Base-by-base conservation (phyloP, 2,797 vertebrate species). In the Liparis tanakae region DNA sequence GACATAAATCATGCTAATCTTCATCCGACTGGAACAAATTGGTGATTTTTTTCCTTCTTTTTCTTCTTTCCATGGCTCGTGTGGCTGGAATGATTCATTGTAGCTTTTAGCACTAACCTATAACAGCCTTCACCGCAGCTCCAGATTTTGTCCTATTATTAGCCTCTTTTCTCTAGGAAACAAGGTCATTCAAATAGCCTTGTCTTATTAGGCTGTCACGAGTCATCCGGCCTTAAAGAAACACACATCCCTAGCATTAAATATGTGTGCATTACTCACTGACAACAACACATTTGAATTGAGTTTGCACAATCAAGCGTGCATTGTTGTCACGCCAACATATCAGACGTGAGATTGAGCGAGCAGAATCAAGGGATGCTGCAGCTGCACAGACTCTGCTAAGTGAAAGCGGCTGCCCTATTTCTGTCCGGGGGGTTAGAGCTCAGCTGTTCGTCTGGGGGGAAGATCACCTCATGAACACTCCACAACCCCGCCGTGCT, bases 91-190 rank as follows among this genome's bases (percentile, higher is more conserved):
- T 87, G 84, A 91, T 86, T 93, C 73, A 78, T 87, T 53, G 66
- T 59, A 84, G 81, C 83, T 89, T 89, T 89, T 86, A 89, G 83
- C 70, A 67, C 79, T 33, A 85, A 83, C 79, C 85, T 83, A 89
- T 88, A 87, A 86, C 87, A 81, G 83, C 80, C 85, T 78, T 76
- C 66, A 43, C 81, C 80, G 70, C 91, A 91, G 91, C 84, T 93
- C 92, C 84, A 89, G 87, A 91, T 93, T 87, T 89, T 75, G 81
- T 76, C 66, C 93, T 93, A 94, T 95, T 91, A 92, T 93, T 94
- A 94, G 89, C 84, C 77, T 61, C 81, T 85, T 91, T 90, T 91
- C 87, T 91, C 82, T 36, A 83, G 83, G 92, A 94, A 95, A 94
- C 90, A 94, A 92, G 93, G 93, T 92, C 93, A 89, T 85, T 92